A percentile compares a stretch with the other conserved stretches of the same genome.
These are phyloP conservation scores for Drosophila peninsularis DNA, from an alignment of 2,888 invertebrate genomes.

Conservation along the genomic window DNA sequence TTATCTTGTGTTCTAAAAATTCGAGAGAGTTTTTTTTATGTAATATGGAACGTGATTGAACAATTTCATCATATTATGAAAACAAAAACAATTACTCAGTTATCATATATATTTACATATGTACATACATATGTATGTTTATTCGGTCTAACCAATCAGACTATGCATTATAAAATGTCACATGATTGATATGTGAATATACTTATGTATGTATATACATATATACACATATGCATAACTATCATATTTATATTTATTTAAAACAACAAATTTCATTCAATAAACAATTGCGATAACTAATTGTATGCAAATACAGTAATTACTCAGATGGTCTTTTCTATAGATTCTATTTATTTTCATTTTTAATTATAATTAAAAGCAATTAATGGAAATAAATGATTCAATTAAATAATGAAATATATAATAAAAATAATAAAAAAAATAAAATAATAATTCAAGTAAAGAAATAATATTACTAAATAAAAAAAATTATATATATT, in stretches of 20 bases:
- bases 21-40: neutral
- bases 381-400: no score
- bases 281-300: neutral
- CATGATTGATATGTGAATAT: conserved; percentile 6
- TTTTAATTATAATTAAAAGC: no score
- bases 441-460: no score
- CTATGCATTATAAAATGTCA: neutral
- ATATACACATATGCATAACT: neutral
- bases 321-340: no score
- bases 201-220: neutral
- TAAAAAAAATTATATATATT: no score
- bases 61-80: conserved; percentile 1
- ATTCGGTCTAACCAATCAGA: neutral
- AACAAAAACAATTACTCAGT: neutral
- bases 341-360: no score
- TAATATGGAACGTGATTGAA: neutral
- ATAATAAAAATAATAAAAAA: no score
- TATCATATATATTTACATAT: no score
- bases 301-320: conserved; percentile 25
- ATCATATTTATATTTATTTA: neutral
- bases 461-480: neutral
- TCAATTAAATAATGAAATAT: neutral
- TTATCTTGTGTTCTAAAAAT: no score
- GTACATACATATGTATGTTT: no score
- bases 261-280: conserved; percentile 40